Evolutionary conservation across 2,113 vertebrate species (phyloP).

Genomic region (Asarcornis scutulata): DNA sequence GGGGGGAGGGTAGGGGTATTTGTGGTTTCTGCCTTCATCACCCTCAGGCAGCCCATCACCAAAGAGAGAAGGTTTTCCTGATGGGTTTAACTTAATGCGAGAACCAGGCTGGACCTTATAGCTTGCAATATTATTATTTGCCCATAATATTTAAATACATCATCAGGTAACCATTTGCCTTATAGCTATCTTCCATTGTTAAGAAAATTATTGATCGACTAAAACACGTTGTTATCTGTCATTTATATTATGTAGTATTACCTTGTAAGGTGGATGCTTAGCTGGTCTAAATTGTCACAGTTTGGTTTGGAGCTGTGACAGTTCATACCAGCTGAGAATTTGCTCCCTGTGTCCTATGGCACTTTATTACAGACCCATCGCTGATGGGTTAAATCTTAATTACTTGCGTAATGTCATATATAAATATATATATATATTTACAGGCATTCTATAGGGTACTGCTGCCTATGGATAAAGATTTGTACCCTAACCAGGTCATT

Average conservation of each 20-base stretch:
- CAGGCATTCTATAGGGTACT: slow-evolving; percentile 89
- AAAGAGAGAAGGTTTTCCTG: slow-evolving; percentile 80
- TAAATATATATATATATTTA: slow-evolving; percentile 83
- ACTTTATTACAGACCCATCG: slow-evolving; percentile 94
- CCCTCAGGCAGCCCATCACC: slow-evolving; percentile 81
- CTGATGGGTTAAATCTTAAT: slow-evolving; percentile 93
- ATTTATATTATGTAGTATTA: slow-evolving; percentile 83
- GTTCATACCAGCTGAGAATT: slow-evolving; percentile 61
- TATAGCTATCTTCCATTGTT: slow-evolving; percentile 88
- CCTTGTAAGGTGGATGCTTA: slow-evolving; percentile 70
- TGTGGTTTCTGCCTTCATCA: slow-evolving; percentile 70
- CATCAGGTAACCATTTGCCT: slow-evolving; percentile 97
- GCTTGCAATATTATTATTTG: slow-evolving; percentile 84
- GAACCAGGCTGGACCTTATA: slow-evolving; percentile 38
- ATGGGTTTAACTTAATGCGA: slow-evolving; percentile 16
- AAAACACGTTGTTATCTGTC: slow-evolving; percentile 81
- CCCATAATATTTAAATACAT: slow-evolving; percentile 85
- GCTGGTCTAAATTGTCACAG: slow-evolving; percentile 44
- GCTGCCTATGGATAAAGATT: slow-evolving; percentile 96
- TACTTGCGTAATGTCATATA: slow-evolving; percentile 95
- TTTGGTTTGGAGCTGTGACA: slow-evolving; percentile 41
- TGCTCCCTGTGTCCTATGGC: slow-evolving; percentile 85
- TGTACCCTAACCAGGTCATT: slow-evolving; percentile 88
- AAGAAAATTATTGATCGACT: slow-evolving; percentile 80
- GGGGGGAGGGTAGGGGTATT: not conserved